Conservation (phyloP, 1,140 invertebrate genomes). For the Drosophila erecta region DNA sequence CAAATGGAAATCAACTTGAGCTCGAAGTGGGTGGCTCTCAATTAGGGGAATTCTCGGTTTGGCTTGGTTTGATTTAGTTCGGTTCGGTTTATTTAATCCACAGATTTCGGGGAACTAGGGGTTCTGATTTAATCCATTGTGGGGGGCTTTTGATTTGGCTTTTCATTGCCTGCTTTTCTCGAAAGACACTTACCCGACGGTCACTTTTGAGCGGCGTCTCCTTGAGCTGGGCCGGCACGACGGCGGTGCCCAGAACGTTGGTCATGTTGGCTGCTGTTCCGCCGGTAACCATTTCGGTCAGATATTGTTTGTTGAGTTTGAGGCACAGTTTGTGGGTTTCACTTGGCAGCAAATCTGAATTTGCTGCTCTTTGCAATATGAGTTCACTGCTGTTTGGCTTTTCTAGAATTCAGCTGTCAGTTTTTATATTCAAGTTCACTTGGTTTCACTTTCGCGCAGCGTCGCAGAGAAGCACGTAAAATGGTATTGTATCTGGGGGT, state of each 20-base stretch:
- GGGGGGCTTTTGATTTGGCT: not conserved
- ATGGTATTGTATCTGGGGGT: not conserved
- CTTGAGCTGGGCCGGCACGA: conserved; percentile 69
- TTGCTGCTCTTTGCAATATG: conserved; percentile 48
- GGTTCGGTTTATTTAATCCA: conserved; percentile 17
- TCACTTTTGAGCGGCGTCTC: conserved; percentile 80
- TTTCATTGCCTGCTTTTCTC: not conserved
- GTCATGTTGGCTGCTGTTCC: conserved; percentile 70
- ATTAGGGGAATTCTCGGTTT: conserved; percentile 33
- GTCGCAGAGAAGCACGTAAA: conserved; percentile 61
- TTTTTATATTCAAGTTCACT: conserved; percentile 55
- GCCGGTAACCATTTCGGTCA: conserved; percentile 84
- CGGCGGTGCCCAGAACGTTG: conserved; percentile 74
- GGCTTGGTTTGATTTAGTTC: not conserved
- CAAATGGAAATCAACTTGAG: conserved; percentile 31
- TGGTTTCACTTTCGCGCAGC: conserved; percentile 69
- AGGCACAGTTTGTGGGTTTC: conserved; percentile 71
- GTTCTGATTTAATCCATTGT: conserved; percentile 8
- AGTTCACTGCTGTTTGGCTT: conserved; percentile 28
- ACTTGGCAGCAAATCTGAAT: conserved; percentile 62
- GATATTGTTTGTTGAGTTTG: conserved; percentile 72
- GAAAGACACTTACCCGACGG: conserved; percentile 81
- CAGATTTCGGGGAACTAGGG: not conserved
- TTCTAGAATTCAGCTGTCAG: conserved; percentile 7
- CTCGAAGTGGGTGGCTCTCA: conserved; percentile 36